Evolutionary conservation across 1,140 invertebrate genomes (phyloP), one percentile per base, ranked within the genome.

Genomic region (Drosophila triauraria): DNA sequence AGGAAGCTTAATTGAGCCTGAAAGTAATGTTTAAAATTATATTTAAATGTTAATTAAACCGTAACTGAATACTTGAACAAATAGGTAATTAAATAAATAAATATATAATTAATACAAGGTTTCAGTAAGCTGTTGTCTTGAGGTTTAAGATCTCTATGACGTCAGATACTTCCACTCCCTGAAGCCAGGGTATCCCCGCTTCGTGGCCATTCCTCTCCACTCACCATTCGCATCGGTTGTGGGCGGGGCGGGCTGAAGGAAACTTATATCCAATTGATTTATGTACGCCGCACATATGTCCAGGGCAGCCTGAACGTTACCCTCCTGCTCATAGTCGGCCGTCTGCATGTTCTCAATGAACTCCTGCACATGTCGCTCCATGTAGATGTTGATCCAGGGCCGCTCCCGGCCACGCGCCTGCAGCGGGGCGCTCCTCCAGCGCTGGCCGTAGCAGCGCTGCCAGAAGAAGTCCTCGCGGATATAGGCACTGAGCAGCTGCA

Each of bases 381-480:
- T 92, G 88, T 93, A 93, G 72, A 92, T 93, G 80, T 91, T 85
- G 82, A 93, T 93, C 93, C 93, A 93, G 48, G 57, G 70, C 10
- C 86, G 74, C 25, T 87, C 78, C 48, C 4, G 46, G 51, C 78
- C 82, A 44, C 78, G 75, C 27, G 75, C n/a, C 61, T 82, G 85
- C 38, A 79, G 12, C 2, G 78, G 64, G 13, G 85, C 78, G 64
- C 84, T 71, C 57, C 91, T 76, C 93, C 93, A 93, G 17, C 88
- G 88, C 32, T 87, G 60, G 67, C 85, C 65, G 42, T 88, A 93
- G 72, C 91, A 84, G 40, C 92, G 76, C 42, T 84, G 81, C 93
- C 93, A 93, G 67, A 93, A 93, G 80, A 86, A 82, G 75, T 93
- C 91, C 48, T 93, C 93, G 25, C 77, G 80, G 27, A 93, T 93